Percentiles rank a stretch among this genome's conserved stretches.
phyloP scores from a whole-genome alignment of 2,113 vertebrate species.

The Mirounga angustirostris region DNA sequence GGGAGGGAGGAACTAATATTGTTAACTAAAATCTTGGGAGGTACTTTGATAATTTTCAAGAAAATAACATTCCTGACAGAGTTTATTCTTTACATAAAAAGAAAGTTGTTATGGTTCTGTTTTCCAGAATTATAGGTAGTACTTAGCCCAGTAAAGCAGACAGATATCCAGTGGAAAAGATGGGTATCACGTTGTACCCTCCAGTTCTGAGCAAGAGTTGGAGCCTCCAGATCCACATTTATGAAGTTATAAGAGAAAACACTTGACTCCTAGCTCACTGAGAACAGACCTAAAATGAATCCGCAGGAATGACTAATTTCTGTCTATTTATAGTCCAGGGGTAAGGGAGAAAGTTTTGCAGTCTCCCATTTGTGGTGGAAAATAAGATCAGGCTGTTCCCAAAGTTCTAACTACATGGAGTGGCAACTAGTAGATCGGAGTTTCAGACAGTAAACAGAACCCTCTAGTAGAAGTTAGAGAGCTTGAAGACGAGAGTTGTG shows the following conservation, averaged over 20 bases:
- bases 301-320: conserved; percentile 43
- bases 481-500: neutral
- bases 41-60: conserved; percentile 23
- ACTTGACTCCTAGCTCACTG: neutral
- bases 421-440: neutral
- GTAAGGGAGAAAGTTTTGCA: conserved; percentile 11
- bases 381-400: conserved; percentile 9
- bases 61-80: neutral
- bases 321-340: neutral
- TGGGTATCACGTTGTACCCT: neutral
- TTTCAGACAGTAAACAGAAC: neutral
- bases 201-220: neutral
- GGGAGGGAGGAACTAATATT: neutral
- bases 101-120: neutral
- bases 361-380: neutral
- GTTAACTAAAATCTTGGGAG: neutral
- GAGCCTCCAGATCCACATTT: neutral
- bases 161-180: neutral
- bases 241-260: neutral
- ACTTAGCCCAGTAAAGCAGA: neutral
- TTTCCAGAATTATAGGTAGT: neutral
- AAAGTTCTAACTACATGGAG: neutral
- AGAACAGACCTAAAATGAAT: conserved; percentile 38
- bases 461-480: neutral
- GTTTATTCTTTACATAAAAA: neutral